A percentile compares a stretch with the other conserved stretches of the same genome.
Conservation (phyloP, 2,888 invertebrate genomes). For the Brachypterus glaber region DNA sequence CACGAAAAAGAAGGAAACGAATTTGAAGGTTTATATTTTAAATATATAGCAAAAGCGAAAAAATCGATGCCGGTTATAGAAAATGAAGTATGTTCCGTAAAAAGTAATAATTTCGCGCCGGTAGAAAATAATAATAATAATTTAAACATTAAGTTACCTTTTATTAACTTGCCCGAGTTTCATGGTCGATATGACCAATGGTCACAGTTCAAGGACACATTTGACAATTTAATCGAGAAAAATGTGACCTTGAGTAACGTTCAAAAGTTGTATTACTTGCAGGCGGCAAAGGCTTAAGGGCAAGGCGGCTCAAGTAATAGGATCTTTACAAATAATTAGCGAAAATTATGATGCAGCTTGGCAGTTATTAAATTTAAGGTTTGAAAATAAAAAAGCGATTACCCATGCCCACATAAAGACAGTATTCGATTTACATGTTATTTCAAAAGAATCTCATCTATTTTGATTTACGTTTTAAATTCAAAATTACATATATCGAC, state of each 20-base stretch:
- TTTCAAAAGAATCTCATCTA: slow-evolving; percentile 8
- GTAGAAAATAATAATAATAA: no score
- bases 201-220: no score
- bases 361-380: neutral
- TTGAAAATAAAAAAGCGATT: neutral
- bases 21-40: no score
- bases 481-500: slow-evolving; percentile 19
- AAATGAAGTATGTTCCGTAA: no score
- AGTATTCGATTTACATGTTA: slow-evolving; percentile 10
- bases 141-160: no score
- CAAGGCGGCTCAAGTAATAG: neutral
- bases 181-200: no score
- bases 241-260: neutral
- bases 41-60: no score
- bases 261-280: neutral
- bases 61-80: no score
- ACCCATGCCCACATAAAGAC: slow-evolving; percentile 7
- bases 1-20: no score
- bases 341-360: neutral
- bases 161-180: no score
- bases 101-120: no score
- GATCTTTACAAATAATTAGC: neutral
- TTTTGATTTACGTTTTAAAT: slow-evolving; percentile 18
- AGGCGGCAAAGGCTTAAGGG: neutral
- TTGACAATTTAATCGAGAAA: neutral